phyloP scores from a whole-genome alignment of 1,140 invertebrate species.

The Pseudachorutes palmiensis region DNA sequence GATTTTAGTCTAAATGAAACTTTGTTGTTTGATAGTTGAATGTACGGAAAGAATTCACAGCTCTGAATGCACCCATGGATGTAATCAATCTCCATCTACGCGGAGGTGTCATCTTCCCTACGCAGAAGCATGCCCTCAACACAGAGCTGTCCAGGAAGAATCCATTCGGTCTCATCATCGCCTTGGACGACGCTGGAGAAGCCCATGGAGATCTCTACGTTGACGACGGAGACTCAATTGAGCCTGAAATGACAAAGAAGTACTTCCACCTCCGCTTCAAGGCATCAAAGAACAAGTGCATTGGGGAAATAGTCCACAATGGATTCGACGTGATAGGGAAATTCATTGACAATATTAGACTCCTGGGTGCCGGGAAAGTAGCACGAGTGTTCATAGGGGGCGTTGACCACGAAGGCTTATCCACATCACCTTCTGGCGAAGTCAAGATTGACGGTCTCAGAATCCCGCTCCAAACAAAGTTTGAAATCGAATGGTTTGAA shows the following conservation, averaged over 20 bases:
- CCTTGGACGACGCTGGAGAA: conserved; percentile 37
- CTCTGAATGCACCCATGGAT: conserved; percentile 47
- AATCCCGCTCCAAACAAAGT: background rate
- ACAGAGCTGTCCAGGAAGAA: conserved; percentile 46
- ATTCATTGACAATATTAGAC: conserved; percentile 19
- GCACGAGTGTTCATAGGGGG: conserved; percentile 21
- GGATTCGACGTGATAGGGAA: conserved; percentile 20
- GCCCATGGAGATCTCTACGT: conserved; percentile 43
- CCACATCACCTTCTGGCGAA: background rate
- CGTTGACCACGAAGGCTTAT: conserved; percentile 12
- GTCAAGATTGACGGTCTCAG: background rate
- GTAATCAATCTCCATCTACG: conserved; percentile 54
- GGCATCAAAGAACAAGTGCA: background rate
- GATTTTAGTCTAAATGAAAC: no score
- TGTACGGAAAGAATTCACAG: conserved; percentile 7
- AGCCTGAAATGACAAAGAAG: conserved; percentile 42
- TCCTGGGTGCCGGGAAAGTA: conserved; percentile 23
- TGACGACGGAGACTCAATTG: conserved; percentile 53
- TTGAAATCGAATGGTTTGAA: background rate
- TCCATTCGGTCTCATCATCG: conserved; percentile 42
- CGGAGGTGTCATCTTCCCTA: conserved; percentile 64
- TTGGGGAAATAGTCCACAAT: background rate
- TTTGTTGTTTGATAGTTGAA: no score
- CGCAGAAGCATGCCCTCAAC: conserved; percentile 55
- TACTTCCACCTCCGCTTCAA: conserved; percentile 12